A percentile compares a stretch with the other conserved stretches of the same genome.
These are phyloP conservation scores for Danio tinwini DNA, from an alignment of 2,797 vertebrate species.

Conservation along the genomic window DNA sequence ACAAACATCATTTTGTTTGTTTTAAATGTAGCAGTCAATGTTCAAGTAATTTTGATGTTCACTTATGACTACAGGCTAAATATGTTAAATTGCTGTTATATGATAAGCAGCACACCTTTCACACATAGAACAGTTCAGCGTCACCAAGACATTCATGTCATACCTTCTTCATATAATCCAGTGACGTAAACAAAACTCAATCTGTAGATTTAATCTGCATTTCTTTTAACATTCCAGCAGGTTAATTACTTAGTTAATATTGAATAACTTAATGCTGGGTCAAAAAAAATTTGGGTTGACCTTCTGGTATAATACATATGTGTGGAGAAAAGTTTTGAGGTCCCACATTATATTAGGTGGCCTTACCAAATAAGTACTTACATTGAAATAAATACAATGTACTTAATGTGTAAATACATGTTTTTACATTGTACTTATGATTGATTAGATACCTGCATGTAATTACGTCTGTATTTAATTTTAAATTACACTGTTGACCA, in stretches of 20 bases:
- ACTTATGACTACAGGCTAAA: neutral
- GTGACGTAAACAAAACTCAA: neutral
- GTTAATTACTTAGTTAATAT: neutral
- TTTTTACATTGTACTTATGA: too few species aligned
- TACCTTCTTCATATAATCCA: neutral
- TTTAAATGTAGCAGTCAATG: too few species aligned
- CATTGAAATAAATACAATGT: too few species aligned
- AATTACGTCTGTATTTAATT: too few species aligned
- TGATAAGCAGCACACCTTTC: slow-evolving; percentile 6
- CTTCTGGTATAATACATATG: neutral
- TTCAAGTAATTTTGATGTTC: neutral
- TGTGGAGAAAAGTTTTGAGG: too few species aligned
- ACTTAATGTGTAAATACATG: too few species aligned
- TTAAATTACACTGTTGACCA: too few species aligned
- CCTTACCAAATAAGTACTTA: too few species aligned
- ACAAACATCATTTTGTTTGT: too few species aligned
- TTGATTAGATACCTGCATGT: too few species aligned
- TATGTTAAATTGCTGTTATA: neutral
- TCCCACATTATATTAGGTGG: too few species aligned
- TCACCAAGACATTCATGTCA: neutral
- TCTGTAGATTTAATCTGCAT: neutral
- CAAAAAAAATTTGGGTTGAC: neutral
- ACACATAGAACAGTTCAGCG: neutral
- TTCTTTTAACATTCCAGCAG: neutral
- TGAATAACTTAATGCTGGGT: neutral